Evolutionary conservation across 2,113 vertebrate species (phyloP).

Genomic region (Bubo blakistoni): DNA sequence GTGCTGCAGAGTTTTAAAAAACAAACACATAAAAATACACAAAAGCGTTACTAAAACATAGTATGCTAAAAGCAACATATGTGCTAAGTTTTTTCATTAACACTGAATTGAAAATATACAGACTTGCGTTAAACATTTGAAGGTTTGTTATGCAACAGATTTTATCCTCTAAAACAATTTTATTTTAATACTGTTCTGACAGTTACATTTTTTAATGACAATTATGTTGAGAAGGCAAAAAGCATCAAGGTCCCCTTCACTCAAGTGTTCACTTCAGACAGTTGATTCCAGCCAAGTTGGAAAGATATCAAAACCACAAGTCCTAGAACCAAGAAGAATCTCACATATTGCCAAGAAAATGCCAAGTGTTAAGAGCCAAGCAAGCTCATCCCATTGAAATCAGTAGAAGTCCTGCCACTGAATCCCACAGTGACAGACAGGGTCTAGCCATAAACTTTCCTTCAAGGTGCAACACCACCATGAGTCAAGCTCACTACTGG

Average conservation of each 20-base stretch:
- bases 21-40: not conserved
- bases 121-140: not conserved
- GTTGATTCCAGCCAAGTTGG: not conserved
- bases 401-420: not conserved
- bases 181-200: not conserved
- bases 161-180: not conserved
- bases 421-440: not conserved
- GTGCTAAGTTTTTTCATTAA: not conserved
- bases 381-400: not conserved
- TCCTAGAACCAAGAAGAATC: not conserved
- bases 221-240: not conserved
- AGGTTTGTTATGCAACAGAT: slow-evolving; percentile 17
- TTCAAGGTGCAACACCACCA: not conserved
- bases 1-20: not conserved
- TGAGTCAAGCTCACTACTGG: not conserved
- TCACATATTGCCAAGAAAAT: not conserved
- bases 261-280: not conserved
- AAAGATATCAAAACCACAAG: not conserved
- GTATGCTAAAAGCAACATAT: not conserved
- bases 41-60: not conserved
- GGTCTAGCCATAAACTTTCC: not conserved
- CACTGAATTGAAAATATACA: not conserved
- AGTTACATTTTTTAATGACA: not conserved
- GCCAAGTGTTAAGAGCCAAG: not conserved
- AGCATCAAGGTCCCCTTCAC: not conserved